Percentiles rank a stretch among this genome's conserved stretches.
Evolutionary conservation across 92 coral and sea anemone species (phyloP).

Genomic region (Epizoanthus stellaris): DNA sequence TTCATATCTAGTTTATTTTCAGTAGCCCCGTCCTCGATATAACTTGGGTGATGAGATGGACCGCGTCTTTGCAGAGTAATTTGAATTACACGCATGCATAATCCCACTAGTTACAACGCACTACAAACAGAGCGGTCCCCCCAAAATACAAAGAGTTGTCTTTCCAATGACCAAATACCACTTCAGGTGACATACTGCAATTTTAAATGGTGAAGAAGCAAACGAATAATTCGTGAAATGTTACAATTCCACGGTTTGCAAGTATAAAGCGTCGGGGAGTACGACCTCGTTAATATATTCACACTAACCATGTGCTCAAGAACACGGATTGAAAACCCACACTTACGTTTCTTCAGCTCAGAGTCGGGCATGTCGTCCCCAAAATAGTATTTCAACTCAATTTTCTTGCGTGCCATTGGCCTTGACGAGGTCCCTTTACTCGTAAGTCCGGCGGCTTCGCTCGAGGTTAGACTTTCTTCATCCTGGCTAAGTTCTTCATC

Average conservation of each 20-base stretch:
- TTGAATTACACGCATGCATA: conserved; percentile 32
- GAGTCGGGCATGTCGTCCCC: conserved; percentile 98
- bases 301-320: conserved; percentile 82
- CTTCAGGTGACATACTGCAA: not conserved
- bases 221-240: not conserved
- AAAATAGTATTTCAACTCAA: conserved; percentile 94
- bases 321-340: conserved; percentile 27
- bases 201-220: not conserved
- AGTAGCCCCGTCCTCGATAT: not conserved
- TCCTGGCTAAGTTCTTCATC: conserved; percentile 63
- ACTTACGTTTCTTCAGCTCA: conserved; percentile 94
- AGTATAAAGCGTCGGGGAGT: not conserved
- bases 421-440: conserved; percentile 75
- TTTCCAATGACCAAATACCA: not conserved
- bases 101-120: conserved; percentile 6
- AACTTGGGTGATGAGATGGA: not conserved
- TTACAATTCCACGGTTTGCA: too few species aligned
- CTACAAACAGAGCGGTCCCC: not conserved
- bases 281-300: conserved; percentile 68
- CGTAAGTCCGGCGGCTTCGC: conserved; percentile 30
- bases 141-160: not conserved
- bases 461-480: conserved; percentile 34
- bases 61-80: not conserved
- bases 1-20: not conserved
- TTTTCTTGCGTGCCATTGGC: conserved; percentile 87